These are phyloP conservation scores for Chlamydotis undulata DNA, from an alignment of 2,113 vertebrate species.

Conservation along the genomic window DNA sequence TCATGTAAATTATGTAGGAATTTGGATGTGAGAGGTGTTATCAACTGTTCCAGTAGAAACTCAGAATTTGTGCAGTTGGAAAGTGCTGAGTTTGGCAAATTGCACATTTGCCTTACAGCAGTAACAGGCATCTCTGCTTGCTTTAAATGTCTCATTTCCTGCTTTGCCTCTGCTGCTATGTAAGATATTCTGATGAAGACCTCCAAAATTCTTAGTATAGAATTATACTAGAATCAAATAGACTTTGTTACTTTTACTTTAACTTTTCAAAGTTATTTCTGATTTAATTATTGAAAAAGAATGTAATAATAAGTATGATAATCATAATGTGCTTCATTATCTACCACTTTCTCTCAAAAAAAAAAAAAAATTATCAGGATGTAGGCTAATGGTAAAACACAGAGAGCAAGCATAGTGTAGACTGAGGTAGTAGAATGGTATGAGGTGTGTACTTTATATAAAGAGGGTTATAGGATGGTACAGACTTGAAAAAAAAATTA, in stretches of 20 bases:
- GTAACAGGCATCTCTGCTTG: background rate
- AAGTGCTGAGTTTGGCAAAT: constrained; percentile 26
- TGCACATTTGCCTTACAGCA: background rate
- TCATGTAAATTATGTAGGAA: background rate
- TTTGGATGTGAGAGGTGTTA: background rate
- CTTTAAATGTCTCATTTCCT: background rate
- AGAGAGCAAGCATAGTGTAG: background rate
- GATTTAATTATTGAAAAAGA: background rate
- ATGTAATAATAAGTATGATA: background rate
- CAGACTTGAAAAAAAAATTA: background rate
- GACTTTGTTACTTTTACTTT: background rate
- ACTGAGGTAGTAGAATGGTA: background rate
- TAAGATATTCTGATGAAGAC: background rate
- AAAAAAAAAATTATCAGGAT: background rate
- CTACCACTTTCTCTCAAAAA: background rate
- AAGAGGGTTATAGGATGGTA: background rate
- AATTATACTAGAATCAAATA: background rate
- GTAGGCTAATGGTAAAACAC: background rate
- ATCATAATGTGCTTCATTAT: background rate
- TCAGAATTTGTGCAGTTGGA: background rate
- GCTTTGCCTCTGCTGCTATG: background rate
- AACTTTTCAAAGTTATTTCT: background rate
- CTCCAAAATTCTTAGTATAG: background rate
- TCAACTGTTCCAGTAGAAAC: background rate
- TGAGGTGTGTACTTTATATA: background rate